These are phyloP conservation scores for Metopolophium dirhodum DNA, from an alignment of 1,140 invertebrate species.

Conservation along the genomic window DNA sequence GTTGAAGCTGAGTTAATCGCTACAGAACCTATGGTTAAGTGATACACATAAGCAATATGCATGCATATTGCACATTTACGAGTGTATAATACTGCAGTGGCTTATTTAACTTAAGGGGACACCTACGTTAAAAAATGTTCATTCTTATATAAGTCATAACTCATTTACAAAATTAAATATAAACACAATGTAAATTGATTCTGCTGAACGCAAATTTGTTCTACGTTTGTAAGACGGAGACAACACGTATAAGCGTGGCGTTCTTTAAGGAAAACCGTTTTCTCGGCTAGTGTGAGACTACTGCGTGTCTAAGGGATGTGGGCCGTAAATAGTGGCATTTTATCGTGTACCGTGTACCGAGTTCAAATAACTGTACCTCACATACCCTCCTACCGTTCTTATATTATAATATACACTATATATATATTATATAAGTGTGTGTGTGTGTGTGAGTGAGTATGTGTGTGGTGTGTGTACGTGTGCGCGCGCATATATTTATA, in stretches of 20 bases:
- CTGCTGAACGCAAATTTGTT: not conserved
- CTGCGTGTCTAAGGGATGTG: not conserved
- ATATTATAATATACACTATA: not conserved
- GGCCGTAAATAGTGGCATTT: not conserved
- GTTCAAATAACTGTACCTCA: not conserved
- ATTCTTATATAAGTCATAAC: not conserved
- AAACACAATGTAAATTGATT: not conserved
- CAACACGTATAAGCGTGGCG: not conserved
- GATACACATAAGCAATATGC: not conserved
- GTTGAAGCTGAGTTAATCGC: no score
- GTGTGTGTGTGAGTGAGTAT: not conserved
- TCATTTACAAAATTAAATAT: no score
- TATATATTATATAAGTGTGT: not conserved
- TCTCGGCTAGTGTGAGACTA: not conserved
- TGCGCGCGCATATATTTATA: not conserved
- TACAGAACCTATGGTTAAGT: not conserved
- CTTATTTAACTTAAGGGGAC: not conserved
- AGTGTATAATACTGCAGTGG: not conserved
- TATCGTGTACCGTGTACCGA: not conserved
- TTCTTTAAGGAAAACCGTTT: not conserved
- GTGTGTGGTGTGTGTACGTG: not conserved
- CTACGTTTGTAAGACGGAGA: not conserved
- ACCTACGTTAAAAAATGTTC: no score
- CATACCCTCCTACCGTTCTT: not conserved
- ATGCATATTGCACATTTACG: not conserved